Evolutionary conservation across 2,113 vertebrate genomes (phyloP).

Genomic region (Alethe castanea): DNA sequence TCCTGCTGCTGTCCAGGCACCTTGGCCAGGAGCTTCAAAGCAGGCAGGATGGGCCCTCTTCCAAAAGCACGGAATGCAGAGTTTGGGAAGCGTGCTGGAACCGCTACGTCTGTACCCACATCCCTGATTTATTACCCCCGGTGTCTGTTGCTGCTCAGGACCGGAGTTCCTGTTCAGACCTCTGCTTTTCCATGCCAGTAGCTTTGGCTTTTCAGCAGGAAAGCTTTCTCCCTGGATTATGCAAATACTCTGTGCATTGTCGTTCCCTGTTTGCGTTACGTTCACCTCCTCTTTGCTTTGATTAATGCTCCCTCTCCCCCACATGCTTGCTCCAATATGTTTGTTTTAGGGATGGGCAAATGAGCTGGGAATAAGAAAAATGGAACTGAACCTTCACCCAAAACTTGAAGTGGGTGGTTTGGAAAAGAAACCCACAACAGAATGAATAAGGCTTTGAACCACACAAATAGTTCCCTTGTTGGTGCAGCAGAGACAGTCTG

Average conservation of each 20-base stretch:
- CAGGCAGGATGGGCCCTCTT: neutral
- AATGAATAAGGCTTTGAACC: constrained; percentile 52
- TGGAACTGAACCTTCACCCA: constrained; percentile 59
- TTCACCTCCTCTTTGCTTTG: constrained; percentile 10
- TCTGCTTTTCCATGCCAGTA: neutral
- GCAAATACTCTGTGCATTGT: constrained; percentile 21
- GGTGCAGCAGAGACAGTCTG: constrained; percentile 33
- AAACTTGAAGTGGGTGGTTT: constrained; percentile 53
- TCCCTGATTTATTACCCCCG: constrained; percentile 6
- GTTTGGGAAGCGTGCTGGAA: neutral
- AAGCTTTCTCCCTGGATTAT: constrained; percentile 26
- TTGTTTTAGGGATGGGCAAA: constrained; percentile 58
- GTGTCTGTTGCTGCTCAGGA: neutral
- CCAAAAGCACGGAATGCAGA: neutral
- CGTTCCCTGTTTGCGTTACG: neutral
- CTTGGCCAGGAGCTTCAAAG: neutral
- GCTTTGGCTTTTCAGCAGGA: constrained; percentile 5
- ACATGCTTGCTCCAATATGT: constrained; percentile 23
- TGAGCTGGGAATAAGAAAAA: constrained; percentile 60
- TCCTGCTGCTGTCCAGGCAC: neutral
- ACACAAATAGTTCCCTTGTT: constrained; percentile 30
- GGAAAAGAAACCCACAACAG: constrained; percentile 5
- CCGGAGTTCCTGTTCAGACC: neutral
- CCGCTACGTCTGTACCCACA: neutral
- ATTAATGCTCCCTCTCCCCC: constrained; percentile 30